Evolutionary conservation across 2,113 vertebrate species (phyloP), one percentile per base, ranked within the genome.

Genomic region (Euleptes europaea): DNA sequence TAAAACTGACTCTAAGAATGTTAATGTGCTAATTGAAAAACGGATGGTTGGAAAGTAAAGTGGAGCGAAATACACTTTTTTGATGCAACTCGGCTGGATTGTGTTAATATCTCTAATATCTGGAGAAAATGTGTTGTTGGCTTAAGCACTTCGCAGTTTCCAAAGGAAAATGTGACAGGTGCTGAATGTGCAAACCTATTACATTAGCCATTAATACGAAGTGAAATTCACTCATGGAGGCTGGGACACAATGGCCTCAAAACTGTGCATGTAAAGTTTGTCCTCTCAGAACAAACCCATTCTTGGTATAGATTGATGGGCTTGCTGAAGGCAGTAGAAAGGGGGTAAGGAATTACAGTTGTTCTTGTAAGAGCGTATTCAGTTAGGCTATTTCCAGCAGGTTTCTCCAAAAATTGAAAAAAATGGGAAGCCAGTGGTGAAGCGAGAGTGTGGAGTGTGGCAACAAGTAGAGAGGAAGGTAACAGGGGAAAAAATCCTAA

Each of bases 211-310:
- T 40, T 84, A 49, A n/a, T 21, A 78, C 33, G 40, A 49, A 11
- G 77, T 89, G 65, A 78, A 90, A 78, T 86, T 70, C 85, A 88
- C 40, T 26, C 54, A 31, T 70, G 85, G 74, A 83, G 91, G 84
- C 83, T 65, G 86, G 65, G 65, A 17, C 78, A 83, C 73, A 73
- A 3, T 86, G 78, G 82, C n/a, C 82, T 78, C 57, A 87, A 60
- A 51, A 0, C 14, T 28, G 31, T 76, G 31, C 15, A 1, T 54
- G 0, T 33, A 42, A 86, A 57, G 74, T 72, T 83, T 54, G 44
- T 49, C 44, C 2, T 51, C n/a, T 51, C 66, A 51, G 65, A 33
- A 5, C 31, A 81, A 51, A 26, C 19, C 17, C 65, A 49, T n/a
- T 66, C 33, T 23, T 80, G 40, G 21, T 19, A 70, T 35, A 38